These are phyloP conservation scores for Drosophila navojoa DNA, from an alignment of 1,140 invertebrate genomes.

Conservation along the genomic window DNA sequence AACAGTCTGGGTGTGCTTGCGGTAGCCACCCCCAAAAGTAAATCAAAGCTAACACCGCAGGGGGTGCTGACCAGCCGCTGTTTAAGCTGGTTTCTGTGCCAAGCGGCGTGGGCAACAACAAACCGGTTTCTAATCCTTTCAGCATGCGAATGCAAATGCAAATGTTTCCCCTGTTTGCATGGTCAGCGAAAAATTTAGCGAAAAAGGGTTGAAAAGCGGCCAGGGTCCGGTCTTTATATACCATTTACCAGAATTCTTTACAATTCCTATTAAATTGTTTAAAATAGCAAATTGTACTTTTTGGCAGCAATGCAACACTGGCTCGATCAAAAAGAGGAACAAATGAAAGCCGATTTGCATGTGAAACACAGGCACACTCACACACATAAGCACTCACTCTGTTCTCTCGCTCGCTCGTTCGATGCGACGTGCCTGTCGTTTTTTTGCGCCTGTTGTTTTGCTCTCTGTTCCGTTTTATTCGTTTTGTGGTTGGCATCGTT, in stretches of 20 bases:
- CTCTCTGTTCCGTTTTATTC: slow-evolving; percentile 29
- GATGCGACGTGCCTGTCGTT: slow-evolving; percentile 20
- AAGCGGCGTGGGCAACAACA: slow-evolving; percentile 2
- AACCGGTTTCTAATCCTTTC: slow-evolving; percentile 56
- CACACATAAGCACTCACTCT: slow-evolving; percentile 8
- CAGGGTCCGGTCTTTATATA: slow-evolving; percentile 10
- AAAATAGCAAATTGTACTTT: slow-evolving; percentile 22
- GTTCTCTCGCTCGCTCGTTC: slow-evolving; percentile 11
- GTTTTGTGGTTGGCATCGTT: slow-evolving; percentile 39
- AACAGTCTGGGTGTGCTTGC: neutral
- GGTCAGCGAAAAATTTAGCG: slow-evolving; percentile 37
- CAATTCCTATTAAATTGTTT: slow-evolving; percentile 19
- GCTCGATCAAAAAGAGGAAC: slow-evolving; percentile 32
- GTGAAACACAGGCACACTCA: slow-evolving; percentile 24
- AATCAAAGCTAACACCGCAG: slow-evolving; percentile 35
- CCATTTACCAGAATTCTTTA: slow-evolving; percentile 6
- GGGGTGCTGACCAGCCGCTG: slow-evolving; percentile 34
- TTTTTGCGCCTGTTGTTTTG: slow-evolving; percentile 40
- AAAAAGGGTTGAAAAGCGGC: slow-evolving; percentile 33
- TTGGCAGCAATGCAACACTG: slow-evolving; percentile 27
- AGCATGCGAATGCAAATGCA: slow-evolving; percentile 40
- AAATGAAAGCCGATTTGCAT: slow-evolving; percentile 26
- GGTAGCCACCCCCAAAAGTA: slow-evolving; percentile 40
- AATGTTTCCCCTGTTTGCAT: slow-evolving; percentile 31
- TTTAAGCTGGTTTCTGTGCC: slow-evolving; percentile 42